These are phyloP conservation scores for Octodon degus DNA, from an alignment of 2,113 vertebrate species.

Conservation along the genomic window DNA sequence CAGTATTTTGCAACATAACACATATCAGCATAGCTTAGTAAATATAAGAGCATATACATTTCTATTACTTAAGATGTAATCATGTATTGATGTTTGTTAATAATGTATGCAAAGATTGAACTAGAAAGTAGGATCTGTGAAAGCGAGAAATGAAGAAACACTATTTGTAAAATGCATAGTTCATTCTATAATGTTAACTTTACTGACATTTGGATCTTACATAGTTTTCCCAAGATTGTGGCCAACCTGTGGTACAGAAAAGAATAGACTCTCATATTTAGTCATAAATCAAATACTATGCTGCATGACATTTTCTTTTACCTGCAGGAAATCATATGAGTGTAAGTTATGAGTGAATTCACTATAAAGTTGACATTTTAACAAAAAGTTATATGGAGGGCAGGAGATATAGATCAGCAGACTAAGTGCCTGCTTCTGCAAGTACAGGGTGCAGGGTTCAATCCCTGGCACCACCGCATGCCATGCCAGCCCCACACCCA, in stretches of 20 bases:
- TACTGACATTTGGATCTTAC: background rate
- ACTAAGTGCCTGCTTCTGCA: too few species aligned
- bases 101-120: background rate
- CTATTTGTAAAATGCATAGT: background rate
- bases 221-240: background rate
- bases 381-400: too few species aligned
- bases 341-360: conserved; percentile 35
- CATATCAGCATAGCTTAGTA: conserved; percentile 24
- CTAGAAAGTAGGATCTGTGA: background rate
- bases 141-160: background rate
- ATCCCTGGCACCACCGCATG: too few species aligned
- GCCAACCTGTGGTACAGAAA: background rate
- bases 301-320: background rate
- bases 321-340: conserved; percentile 21
- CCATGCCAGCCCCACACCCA: too few species aligned
- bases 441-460: too few species aligned
- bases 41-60: background rate
- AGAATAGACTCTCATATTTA: background rate
- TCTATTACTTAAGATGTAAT: conserved; percentile 9
- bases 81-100: background rate
- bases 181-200: background rate
- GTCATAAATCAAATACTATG: background rate
- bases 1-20: background rate
- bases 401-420: too few species aligned
- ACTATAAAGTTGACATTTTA: background rate